These are phyloP conservation scores for Manis pentadactyla DNA, from an alignment of 2,797 vertebrate species.

Conservation along the genomic window DNA sequence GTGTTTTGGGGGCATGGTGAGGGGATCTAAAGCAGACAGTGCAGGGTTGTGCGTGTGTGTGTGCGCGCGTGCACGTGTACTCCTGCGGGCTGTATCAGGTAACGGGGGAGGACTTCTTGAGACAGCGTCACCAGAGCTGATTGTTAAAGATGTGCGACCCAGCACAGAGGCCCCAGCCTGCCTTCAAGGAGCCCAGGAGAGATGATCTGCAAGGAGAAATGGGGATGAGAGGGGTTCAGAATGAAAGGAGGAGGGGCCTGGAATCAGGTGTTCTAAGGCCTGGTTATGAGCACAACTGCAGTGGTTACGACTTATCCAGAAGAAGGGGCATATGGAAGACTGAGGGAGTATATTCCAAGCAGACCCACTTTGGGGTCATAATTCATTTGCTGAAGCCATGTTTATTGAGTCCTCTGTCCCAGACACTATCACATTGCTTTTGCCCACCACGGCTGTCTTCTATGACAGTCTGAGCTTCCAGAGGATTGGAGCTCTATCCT, in stretches of 20 bases:
- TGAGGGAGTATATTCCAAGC: background rate
- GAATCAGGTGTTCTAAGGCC: background rate
- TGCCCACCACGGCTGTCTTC: background rate
- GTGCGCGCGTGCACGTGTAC: no score
- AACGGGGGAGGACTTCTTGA: background rate
- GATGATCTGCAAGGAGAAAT: background rate
- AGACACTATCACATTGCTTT: background rate
- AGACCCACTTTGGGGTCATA: background rate
- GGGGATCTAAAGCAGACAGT: background rate
- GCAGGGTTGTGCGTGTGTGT: background rate
- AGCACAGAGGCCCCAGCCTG: background rate
- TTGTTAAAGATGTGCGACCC: background rate
- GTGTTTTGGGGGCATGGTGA: background rate
- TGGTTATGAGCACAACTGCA: background rate
- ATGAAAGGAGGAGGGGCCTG: background rate
- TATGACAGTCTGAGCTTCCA: background rate
- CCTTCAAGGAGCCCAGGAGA: background rate
- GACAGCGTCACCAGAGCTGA: background rate
- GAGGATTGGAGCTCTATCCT: background rate
- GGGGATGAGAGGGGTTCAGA: background rate
- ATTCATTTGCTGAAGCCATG: background rate
- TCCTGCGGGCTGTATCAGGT: fast-evolving
- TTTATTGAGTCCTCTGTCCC: background rate
- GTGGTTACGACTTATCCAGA: background rate
- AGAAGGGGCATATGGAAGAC: background rate